phyloP scores from a whole-genome alignment of 2,797 vertebrate species.

The Chelmon rostratus region DNA sequence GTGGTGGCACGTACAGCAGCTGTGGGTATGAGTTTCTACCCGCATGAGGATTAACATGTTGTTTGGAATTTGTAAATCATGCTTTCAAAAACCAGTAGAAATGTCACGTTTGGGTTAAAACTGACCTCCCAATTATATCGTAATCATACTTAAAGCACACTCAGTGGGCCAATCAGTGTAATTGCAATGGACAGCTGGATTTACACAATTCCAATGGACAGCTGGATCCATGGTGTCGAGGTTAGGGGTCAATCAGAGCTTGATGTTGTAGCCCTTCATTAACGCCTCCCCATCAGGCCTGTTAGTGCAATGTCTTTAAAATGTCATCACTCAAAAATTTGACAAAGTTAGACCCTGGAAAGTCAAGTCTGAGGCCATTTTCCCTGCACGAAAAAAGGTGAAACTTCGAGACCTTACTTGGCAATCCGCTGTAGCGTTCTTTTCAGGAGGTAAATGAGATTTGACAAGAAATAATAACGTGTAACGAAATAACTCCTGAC shows the following conservation, averaged over 20 bases:
- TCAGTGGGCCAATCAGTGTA: slow-evolving; percentile 39
- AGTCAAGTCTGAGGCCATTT: slow-evolving; percentile 21
- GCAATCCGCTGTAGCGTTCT: slow-evolving; percentile 4
- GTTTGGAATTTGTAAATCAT: slow-evolving; percentile 11
- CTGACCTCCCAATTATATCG: slow-evolving; percentile 36
- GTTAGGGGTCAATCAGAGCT: slow-evolving; percentile 16
- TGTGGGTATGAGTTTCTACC: slow-evolving; percentile 14
- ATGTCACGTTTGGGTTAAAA: slow-evolving; percentile 33
- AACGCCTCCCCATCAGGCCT: neutral
- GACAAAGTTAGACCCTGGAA: neutral
- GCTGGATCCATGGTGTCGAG: slow-evolving; percentile 13
- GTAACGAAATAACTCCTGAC: slow-evolving; percentile 10
- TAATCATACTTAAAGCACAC: slow-evolving; percentile 33
- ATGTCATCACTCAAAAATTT: neutral
- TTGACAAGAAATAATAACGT: slow-evolving; percentile 4
- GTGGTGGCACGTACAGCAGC: slow-evolving; percentile 18
- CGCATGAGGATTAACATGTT: slow-evolving; percentile 1
- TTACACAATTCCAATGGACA: slow-evolving; percentile 36
- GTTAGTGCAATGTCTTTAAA: neutral
- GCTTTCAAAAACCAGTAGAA: slow-evolving; percentile 9
- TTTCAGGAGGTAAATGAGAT: neutral
- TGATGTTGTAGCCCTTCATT: neutral
- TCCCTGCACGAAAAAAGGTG: neutral
- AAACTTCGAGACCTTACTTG: neutral
- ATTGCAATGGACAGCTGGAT: slow-evolving; percentile 38